A percentile compares a stretch with the other conserved stretches of the same genome.
Evolutionary conservation across 2,888 invertebrate species (phyloP).

Genomic region (Glaucopsyche alexis): DNA sequence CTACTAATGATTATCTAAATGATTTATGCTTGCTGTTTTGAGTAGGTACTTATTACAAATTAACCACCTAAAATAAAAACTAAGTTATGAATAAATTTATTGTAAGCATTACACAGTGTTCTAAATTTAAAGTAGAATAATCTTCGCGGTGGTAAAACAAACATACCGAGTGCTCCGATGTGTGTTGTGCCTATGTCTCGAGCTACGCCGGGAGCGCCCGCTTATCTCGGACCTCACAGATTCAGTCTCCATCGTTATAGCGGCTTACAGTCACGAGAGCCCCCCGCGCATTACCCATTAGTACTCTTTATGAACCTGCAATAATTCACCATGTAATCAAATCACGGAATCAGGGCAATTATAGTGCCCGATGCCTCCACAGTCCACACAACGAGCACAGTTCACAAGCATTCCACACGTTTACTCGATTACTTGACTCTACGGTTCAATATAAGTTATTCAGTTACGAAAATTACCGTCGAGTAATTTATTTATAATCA

Average conservation of each 20-base stretch:
- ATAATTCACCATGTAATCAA: conserved; percentile 57
- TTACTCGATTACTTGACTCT: background rate
- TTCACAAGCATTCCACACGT: conserved; percentile 42
- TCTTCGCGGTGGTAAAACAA: conserved; percentile 31
- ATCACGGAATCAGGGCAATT: conserved; percentile 63
- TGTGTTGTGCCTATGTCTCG: conserved; percentile 81
- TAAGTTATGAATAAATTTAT: background rate
- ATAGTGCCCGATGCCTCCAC: conserved; percentile 64
- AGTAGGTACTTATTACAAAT: background rate
- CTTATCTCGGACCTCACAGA: conserved; percentile 96
- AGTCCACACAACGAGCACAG: conserved; percentile 52
- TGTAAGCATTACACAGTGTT: conserved; percentile 4
- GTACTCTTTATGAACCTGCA: conserved; percentile 54
- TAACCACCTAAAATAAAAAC: background rate
- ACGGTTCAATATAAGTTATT: background rate
- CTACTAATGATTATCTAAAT: background rate
- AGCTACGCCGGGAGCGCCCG: conserved; percentile 87
- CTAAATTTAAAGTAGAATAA: background rate
- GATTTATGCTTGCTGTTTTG: background rate
- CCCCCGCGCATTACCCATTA: conserved; percentile 58
- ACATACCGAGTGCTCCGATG: conserved; percentile 84
- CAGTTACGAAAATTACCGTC: conserved; percentile 51
- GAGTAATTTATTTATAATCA: conserved; percentile 57
- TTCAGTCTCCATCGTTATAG: conserved; percentile 91
- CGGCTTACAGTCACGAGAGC: conserved; percentile 44